These are phyloP conservation scores for Vimba vimba DNA, from an alignment of 2,113 vertebrate species.

Conservation along the genomic window DNA sequence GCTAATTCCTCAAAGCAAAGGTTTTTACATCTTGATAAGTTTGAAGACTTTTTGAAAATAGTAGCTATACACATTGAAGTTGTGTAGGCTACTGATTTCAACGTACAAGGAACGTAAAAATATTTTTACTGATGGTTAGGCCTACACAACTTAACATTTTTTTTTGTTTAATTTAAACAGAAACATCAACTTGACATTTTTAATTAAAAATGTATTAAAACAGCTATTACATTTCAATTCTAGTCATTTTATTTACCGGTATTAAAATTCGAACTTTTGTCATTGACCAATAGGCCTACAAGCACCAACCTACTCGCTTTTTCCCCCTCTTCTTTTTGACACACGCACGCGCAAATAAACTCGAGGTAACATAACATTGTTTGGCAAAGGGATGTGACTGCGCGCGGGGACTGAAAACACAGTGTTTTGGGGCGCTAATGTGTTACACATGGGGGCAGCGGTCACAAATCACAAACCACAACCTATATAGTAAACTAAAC, in stretches of 20 bases:
- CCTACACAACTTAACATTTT: background rate
- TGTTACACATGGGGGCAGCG: constrained; percentile 67
- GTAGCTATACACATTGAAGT: no score
- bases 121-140: background rate
- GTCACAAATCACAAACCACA: constrained; percentile 52
- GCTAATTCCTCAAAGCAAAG: no score
- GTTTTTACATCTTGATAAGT: no score
- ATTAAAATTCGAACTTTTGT: background rate
- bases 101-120: background rate
- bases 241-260: background rate
- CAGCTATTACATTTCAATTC: background rate
- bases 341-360: constrained; percentile 14
- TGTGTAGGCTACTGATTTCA: no score
- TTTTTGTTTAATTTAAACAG: no score
- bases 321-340: background rate
- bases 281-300: background rate
- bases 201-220: background rate
- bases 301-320: background rate
- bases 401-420: constrained; percentile 41
- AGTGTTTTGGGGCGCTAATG: constrained; percentile 68
- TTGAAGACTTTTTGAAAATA: no score
- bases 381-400: constrained; percentile 28
- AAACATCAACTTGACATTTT: background rate
- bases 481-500: background rate
- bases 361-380: constrained; percentile 2